Evolutionary conservation across 1,140 invertebrate genomes (phyloP).

Genomic region (Musca vetustissima): DNA sequence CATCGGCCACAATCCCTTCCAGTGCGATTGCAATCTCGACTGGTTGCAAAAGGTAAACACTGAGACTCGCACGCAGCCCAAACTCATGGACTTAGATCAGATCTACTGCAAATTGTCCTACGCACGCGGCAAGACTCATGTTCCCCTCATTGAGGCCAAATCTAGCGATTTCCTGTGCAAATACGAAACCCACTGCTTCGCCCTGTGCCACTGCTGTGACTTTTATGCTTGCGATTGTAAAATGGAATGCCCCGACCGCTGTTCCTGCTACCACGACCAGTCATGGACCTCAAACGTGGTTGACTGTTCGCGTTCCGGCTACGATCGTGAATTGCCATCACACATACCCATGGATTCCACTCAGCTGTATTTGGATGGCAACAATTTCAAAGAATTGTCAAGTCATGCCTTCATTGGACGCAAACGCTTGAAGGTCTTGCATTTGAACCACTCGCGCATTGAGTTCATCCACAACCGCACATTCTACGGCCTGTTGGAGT

Average conservation of each 20-base stretch:
- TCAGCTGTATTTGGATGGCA: slow-evolving; percentile 86
- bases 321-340: slow-evolving; percentile 72
- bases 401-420: slow-evolving; percentile 90
- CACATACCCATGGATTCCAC: slow-evolving; percentile 92
- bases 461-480: slow-evolving; percentile 85
- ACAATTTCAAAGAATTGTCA: slow-evolving; percentile 72
- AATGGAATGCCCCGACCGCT: slow-evolving; percentile 90
- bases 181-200: slow-evolving; percentile 87
- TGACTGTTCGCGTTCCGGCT: slow-evolving; percentile 78
- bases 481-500: slow-evolving; percentile 82
- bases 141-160: slow-evolving; percentile 80
- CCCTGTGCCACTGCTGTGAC: slow-evolving; percentile 89
- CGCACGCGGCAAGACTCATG: slow-evolving; percentile 75
- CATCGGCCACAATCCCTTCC: slow-evolving; percentile 86
- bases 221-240: slow-evolving; percentile 93
- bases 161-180: slow-evolving; percentile 88
- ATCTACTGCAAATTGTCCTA: slow-evolving; percentile 87
- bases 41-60: slow-evolving; percentile 76
- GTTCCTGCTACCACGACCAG: slow-evolving; percentile 90
- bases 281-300: slow-evolving; percentile 91
- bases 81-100: slow-evolving; percentile 82
- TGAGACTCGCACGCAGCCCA: slow-evolving; percentile 79
- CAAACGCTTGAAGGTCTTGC: slow-evolving; percentile 80
- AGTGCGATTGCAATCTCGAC: slow-evolving; percentile 77
- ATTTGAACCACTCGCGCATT: slow-evolving; percentile 82